Percentiles rank a stretch among this genome's conserved stretches.
phyloP scores from a whole-genome alignment of 2,113 vertebrate species.

The Orthonyx spaldingii region DNA sequence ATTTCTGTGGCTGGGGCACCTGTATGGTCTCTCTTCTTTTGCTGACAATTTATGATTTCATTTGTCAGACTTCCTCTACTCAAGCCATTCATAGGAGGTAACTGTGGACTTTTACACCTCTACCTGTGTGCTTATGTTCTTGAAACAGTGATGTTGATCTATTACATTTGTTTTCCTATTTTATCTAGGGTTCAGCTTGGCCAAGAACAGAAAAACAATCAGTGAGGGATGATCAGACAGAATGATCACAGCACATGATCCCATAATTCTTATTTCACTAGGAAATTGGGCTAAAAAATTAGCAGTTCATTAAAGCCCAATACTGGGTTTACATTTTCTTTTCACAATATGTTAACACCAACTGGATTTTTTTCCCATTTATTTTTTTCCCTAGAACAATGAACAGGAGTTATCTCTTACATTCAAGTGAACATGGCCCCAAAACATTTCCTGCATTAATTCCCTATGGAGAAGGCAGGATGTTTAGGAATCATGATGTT shows the following conservation, averaged over 20 bases:
- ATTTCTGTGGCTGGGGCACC: background rate
- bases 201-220: background rate
- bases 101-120: background rate
- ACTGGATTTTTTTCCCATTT: background rate
- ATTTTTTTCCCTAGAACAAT: background rate
- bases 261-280: background rate
- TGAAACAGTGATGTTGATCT: background rate
- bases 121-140: background rate
- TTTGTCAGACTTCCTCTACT: background rate
- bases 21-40: background rate
- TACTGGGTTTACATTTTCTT: background rate
- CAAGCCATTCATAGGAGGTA: background rate
- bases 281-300: background rate
- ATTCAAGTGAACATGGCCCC: slow-evolving; percentile 5
- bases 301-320: background rate
- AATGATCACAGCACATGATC: background rate
- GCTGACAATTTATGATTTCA: background rate
- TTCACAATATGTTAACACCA: background rate
- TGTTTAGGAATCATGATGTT: slow-evolving; percentile 25
- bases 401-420: slow-evolving; percentile 38
- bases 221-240: background rate
- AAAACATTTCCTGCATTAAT: slow-evolving; percentile 51
- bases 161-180: background rate
- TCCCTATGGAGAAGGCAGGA: slow-evolving; percentile 49
- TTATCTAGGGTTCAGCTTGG: background rate